Percentiles rank a stretch among this genome's conserved stretches.
Evolutionary conservation across 2,113 vertebrate species (phyloP).

Genomic region (Gavialis gangeticus): DNA sequence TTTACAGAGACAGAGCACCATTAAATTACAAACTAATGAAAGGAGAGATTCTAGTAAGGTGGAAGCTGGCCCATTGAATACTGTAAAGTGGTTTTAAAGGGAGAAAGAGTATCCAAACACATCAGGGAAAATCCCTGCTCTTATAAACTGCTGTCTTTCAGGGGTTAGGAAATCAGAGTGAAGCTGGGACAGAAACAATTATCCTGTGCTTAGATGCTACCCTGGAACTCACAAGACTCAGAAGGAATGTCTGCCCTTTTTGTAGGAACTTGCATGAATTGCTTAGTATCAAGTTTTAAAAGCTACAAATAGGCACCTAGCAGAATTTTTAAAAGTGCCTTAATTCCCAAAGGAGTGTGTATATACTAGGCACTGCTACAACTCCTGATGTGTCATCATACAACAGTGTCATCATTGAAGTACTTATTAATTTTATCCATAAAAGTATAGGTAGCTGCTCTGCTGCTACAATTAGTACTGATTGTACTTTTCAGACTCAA

Average conservation of each 20-base stretch:
- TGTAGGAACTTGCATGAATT: neutral
- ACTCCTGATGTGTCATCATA: too few relatives aligned
- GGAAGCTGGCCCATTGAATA: neutral
- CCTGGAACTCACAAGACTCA: neutral
- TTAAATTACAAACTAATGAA: neutral
- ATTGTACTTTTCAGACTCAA: too few relatives aligned
- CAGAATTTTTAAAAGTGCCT: neutral
- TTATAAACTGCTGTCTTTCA: neutral
- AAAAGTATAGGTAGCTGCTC: too few relatives aligned
- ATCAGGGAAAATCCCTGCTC: neutral
- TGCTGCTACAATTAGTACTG: too few relatives aligned
- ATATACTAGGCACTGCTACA: too few relatives aligned
- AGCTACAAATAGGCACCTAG: neutral
- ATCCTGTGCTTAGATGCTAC: neutral
- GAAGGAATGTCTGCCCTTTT: neutral
- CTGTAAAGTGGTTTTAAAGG: neutral
- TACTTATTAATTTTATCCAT: too few relatives aligned
- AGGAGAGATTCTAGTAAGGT: accelerated
- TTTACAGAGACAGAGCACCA: neutral
- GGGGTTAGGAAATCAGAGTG: neutral
- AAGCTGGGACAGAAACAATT: neutral
- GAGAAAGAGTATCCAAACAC: neutral
- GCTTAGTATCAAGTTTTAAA: neutral
- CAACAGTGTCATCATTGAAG: too few relatives aligned
- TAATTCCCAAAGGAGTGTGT: too few relatives aligned